Percentiles rank a stretch among this genome's conserved stretches.
phyloP scores from a whole-genome alignment of 1,140 invertebrate species.

The Nasonia giraulti region DNA sequence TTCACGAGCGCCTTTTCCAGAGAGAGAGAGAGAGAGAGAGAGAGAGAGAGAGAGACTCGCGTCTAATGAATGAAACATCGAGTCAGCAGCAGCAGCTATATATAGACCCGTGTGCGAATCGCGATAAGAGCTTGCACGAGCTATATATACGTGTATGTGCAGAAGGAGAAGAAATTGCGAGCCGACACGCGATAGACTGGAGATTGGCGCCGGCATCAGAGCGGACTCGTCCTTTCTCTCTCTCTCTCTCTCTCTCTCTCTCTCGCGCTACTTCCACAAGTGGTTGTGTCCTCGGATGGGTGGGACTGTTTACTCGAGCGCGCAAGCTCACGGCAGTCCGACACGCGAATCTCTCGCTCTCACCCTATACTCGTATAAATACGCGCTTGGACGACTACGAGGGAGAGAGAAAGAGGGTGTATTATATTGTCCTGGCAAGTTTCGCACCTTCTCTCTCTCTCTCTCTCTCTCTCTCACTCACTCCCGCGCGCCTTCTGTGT shows the following conservation, averaged over 20 bases:
- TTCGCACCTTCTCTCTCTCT: neutral
- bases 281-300: conserved; percentile 64
- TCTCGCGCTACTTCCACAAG: conserved; percentile 64
- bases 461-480: neutral
- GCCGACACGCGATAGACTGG: conserved; percentile 42
- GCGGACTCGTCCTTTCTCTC: conserved; percentile 4
- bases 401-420: neutral
- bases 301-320: neutral
- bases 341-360: conserved; percentile 15
- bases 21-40: too few species aligned
- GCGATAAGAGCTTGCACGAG: neutral
- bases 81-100: neutral
- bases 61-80: conserved; percentile 47
- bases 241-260: neutral
- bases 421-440: neutral
- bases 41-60: too few species aligned
- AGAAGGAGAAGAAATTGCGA: conserved; percentile 24
- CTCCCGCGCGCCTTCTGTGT: neutral
- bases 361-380: neutral
- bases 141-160: too few species aligned
- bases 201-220: neutral
- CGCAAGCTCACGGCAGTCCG: conserved; percentile 1
- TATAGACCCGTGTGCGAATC: neutral
- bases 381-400: neutral
- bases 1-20: neutral